phyloP scores from a whole-genome alignment of 2,888 invertebrate species.

The Eledona agricola region DNA sequence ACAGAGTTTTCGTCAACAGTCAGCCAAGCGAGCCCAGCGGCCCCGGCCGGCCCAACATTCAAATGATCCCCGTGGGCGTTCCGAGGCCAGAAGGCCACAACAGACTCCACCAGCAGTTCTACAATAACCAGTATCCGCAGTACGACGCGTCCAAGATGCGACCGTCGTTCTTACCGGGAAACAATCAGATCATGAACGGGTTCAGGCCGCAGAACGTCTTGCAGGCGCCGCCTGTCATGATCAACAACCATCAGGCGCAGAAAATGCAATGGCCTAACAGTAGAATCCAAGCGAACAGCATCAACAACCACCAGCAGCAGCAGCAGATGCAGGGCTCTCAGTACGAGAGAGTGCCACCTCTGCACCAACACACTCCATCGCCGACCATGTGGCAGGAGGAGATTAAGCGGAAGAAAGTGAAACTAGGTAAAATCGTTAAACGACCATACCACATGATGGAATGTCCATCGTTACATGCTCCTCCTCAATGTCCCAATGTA shows the following conservation, averaged over 20 bases:
- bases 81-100: constrained; percentile 41
- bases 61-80: constrained; percentile 55
- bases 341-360: constrained; percentile 76
- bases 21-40: constrained; percentile 59
- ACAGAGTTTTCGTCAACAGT: constrained; percentile 57
- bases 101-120: constrained; percentile 47
- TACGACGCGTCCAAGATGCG: constrained; percentile 58
- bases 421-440: constrained; percentile 65
- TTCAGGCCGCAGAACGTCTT: constrained; percentile 54
- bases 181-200: constrained; percentile 50
- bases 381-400: constrained; percentile 67
- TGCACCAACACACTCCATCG: constrained; percentile 75
- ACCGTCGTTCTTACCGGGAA: constrained; percentile 47
- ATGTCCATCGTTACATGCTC: constrained; percentile 55
- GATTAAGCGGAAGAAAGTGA: constrained; percentile 67
- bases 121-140: constrained; percentile 44
- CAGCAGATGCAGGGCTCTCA: constrained; percentile 59
- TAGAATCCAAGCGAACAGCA: constrained; percentile 44
- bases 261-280: constrained; percentile 65
- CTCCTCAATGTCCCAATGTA: constrained; percentile 69
- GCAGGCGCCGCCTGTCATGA: constrained; percentile 37
- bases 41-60: constrained; percentile 59
- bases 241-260: constrained; percentile 63
- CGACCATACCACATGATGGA: constrained; percentile 64
- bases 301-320: constrained; percentile 51